These are phyloP conservation scores for Ophion costatus DNA, from an alignment of 2,888 invertebrate genomes.

Conservation along the genomic window DNA sequence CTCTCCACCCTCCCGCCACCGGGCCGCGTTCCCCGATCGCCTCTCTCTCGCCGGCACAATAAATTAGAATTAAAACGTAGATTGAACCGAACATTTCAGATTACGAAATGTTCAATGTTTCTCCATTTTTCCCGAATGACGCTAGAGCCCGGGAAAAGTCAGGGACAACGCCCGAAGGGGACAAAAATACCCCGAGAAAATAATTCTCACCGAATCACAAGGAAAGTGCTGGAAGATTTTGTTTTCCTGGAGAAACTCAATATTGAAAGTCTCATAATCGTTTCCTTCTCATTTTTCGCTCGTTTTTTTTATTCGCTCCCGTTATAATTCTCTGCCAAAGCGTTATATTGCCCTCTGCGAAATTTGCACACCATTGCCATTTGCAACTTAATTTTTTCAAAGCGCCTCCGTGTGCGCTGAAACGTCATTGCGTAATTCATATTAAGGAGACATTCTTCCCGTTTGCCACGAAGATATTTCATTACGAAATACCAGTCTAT, in stretches of 20 bases:
- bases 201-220: background rate
- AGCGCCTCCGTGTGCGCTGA: background rate
- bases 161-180: background rate
- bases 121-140: background rate
- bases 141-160: conserved; percentile 1
- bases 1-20: background rate
- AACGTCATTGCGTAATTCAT: background rate
- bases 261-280: too few species aligned
- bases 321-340: too few species aligned
- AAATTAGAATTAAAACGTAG: conserved; percentile 74
- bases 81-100: conserved; percentile 38
- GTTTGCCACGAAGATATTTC: background rate
- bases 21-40: conserved; percentile 10
- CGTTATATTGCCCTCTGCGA: too few species aligned
- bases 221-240: background rate
- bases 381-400: background rate
- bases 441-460: background rate
- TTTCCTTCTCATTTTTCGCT: too few species aligned
- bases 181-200: background rate
- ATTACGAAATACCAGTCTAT: background rate
- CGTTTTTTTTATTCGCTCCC: too few species aligned
- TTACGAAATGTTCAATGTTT: conserved; percentile 22
- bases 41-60: conserved; percentile 65
- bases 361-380: background rate
- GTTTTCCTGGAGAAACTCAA: too few species aligned